Base-by-base conservation (phyloP, 2,888 invertebrate species). In the Lasioglossum villosulum region DNA sequence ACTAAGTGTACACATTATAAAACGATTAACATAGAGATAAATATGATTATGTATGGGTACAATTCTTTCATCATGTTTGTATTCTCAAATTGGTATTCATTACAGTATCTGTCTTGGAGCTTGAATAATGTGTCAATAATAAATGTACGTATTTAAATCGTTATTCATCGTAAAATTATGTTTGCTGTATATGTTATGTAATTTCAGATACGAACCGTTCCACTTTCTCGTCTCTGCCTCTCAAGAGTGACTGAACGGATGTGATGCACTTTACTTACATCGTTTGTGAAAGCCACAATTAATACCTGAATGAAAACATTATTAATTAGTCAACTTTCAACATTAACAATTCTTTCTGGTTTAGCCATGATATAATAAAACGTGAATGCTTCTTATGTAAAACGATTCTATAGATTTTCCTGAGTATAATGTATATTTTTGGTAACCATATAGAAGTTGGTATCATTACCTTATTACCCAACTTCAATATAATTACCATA, bases 271-370 rank as follows among this genome's bases (percentile, higher is more conserved):
- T 97, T 97, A 74, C 96, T 96, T 10, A 96, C 96, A 94, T 97
- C 97, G 78, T 96, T 97, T 3, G 96, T 96, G 73, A 97, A 96
- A 16, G 96, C 96, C 23, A 96, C 96, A 88, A 98, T 96, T 39
- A 97, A 91, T 42, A 96, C 97, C 95, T 95, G 80, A 19, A 91
- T 79, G 3, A 73, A 70, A 75, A 74, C 14, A 66, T 12, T 52
- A 23, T 70, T 63, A 19, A 63, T 42, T n/a, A 45, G 72, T 12
- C 48, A 52, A 5, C 39, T 39, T 68, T 30, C 4, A 45, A 6
- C 30, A 19, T 30, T 1, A 56, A 56, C 12, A 12, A 56, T 56
- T n/a, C n/a, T 56, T 56, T n/a, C 56, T 56, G n/a, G 1, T 56
- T n/a, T n/a, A 56, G 12, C n/a, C n/a, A 56, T 56, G n/a, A n/a